Evolutionary conservation across 2,797 vertebrate species (phyloP).

Genomic region (Bradypodion pumilum): DNA sequence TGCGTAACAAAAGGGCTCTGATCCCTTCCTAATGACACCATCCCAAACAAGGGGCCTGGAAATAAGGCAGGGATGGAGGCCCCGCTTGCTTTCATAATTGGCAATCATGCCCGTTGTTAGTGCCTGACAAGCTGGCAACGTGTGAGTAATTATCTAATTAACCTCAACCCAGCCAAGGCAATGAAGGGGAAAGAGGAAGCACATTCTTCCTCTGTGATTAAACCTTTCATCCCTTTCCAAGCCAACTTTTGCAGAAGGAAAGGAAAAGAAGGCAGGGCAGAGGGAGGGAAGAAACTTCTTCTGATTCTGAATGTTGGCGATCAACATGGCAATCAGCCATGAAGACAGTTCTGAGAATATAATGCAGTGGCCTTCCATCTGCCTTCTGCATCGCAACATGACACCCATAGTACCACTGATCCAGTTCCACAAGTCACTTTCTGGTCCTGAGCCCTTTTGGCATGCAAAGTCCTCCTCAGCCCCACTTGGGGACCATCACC

Average conservation of each 20-base stretch:
- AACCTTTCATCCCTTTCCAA: neutral
- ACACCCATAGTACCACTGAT: too few relatives aligned
- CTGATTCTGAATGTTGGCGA: too few relatives aligned
- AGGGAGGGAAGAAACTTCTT: too few relatives aligned
- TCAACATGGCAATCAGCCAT: too few relatives aligned
- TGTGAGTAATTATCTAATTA: constrained; percentile 51
- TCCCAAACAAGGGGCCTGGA: accelerated
- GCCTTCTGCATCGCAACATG: too few relatives aligned
- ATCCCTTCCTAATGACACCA: accelerated
- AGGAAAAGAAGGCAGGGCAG: neutral
- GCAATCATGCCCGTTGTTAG: neutral
- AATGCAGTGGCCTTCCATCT: too few relatives aligned
- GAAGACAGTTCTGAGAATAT: too few relatives aligned
- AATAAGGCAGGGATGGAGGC: neutral
- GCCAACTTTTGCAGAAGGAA: neutral
- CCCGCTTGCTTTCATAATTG: constrained; percentile 9
- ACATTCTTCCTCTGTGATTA: neutral
- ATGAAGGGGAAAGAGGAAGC: neutral
- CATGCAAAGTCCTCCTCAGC: too few relatives aligned
- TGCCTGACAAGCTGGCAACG: constrained; percentile 18
- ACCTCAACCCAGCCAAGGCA: neutral
- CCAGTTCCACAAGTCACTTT: too few relatives aligned
- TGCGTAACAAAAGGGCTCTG: accelerated
- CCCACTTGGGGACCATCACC: too few relatives aligned
- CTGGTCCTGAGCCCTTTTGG: too few relatives aligned